Evolutionary conservation across 2,113 vertebrate genomes (phyloP).

Genomic region (Sinocyclocheilus anophthalmus): DNA sequence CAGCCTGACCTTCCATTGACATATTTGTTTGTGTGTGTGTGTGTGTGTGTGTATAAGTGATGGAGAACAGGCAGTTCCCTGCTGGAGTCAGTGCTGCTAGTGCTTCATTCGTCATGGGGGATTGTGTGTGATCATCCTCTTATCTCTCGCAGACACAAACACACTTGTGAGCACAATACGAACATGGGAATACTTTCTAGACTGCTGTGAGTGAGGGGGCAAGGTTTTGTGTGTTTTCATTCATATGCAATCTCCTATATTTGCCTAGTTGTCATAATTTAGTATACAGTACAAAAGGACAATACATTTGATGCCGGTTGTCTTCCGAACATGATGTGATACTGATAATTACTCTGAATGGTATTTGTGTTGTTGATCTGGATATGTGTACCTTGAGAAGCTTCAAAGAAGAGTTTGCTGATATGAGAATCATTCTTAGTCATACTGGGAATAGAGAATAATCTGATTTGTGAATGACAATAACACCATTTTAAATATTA

Average conservation of each 20-base stretch:
- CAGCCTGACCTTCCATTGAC: constrained; percentile 24
- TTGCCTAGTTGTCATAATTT: neutral
- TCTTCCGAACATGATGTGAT: neutral
- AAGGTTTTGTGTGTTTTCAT: neutral
- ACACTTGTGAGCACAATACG: constrained; percentile 5
- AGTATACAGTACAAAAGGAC: neutral
- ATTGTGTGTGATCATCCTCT: constrained; percentile 51
- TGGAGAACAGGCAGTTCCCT: constrained; percentile 31
- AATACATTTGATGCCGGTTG: neutral
- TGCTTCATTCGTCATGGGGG: constrained; percentile 33
- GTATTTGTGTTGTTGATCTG: neutral
- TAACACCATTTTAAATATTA: no score
- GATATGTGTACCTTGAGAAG: neutral
- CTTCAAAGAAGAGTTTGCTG: neutral
- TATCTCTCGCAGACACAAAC: constrained; percentile 43
- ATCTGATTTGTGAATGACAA: no score
- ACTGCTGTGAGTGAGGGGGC: neutral
- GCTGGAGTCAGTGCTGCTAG: constrained; percentile 24
- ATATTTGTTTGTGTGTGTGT: neutral
- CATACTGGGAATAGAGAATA: no score
- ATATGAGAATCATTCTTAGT: neutral
- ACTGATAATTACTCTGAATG: neutral
- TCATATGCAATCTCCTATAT: neutral
- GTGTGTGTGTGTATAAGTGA: neutral
- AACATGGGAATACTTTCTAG: neutral